Evolutionary conservation across 30 jellyfish, hydroid and myxozoan species (phyloP).

Genomic region (Cassiopea andromeda): DNA sequence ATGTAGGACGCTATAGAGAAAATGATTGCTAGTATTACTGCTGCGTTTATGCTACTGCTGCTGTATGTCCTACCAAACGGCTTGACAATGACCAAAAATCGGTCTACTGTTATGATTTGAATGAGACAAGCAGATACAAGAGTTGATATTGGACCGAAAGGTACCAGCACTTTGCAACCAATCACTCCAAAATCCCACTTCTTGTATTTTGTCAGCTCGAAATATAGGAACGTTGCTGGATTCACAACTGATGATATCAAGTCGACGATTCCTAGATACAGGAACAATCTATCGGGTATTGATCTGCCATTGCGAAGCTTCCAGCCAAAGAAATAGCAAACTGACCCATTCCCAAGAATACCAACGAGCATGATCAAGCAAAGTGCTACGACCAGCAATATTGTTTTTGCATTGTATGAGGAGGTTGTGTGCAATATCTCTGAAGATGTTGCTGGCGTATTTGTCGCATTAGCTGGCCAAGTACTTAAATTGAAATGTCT

Average conservation of each 20-base stretch:
- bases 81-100: constrained; percentile 78
- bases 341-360: constrained; percentile 80
- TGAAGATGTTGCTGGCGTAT: not conserved
- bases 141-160: constrained; percentile 80
- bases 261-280: constrained; percentile 80
- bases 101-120: constrained; percentile 80
- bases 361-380: constrained; percentile 79
- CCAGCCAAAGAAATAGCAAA: constrained; percentile 79
- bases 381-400: constrained; percentile 5
- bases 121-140: constrained; percentile 83
- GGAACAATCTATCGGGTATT: constrained; percentile 85
- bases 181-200: constrained; percentile 91
- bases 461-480: not conserved
- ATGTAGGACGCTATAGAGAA: constrained; percentile 54
- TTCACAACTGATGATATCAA: constrained; percentile 79
- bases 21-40: constrained; percentile 33
- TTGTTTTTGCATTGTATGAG: constrained; percentile 5
- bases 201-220: constrained; percentile 65
- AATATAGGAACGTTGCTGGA: constrained; percentile 72
- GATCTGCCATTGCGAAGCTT: constrained; percentile 54
- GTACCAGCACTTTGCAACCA: constrained; percentile 81
- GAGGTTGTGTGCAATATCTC: not conserved
- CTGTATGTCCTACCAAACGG: constrained; percentile 81
- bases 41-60: constrained; percentile 35
- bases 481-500: not conserved